Evolutionary conservation across 2,113 vertebrate genomes (phyloP).

Genomic region (Eudyptes chrysolophus): DNA sequence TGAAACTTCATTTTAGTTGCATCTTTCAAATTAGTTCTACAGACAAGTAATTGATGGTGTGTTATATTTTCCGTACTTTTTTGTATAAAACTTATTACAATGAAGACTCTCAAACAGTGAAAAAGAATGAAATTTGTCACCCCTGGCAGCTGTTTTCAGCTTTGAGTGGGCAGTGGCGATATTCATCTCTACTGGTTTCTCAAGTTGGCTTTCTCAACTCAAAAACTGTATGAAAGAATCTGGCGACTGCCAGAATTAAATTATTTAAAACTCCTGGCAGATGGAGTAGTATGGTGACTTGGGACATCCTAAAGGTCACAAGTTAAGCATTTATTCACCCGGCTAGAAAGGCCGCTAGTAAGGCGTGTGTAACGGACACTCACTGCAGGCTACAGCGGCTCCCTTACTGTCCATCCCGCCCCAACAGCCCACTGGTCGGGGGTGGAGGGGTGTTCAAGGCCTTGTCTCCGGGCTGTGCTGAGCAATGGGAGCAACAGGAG

Average conservation of each 20-base stretch:
- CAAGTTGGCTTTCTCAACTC: background rate
- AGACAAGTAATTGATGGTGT: background rate
- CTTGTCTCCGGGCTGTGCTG: too few species aligned
- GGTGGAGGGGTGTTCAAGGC: too few species aligned
- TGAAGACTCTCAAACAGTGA: background rate
- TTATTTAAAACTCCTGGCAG: background rate
- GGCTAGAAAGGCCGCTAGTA: background rate
- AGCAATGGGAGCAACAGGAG: background rate
- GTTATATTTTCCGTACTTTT: background rate
- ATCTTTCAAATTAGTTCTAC: background rate
- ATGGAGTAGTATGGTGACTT: background rate
- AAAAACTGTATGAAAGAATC: background rate
- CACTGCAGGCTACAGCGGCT: rapidly evolving
- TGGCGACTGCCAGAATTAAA: background rate
- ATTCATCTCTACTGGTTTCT: background rate
- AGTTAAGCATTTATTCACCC: background rate
- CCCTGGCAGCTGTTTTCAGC: background rate
- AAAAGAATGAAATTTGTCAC: background rate
- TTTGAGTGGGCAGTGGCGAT: background rate
- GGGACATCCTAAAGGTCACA: background rate
- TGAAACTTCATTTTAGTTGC: background rate
- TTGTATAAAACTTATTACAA: background rate
- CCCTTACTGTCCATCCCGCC: background rate
- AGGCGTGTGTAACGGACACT: background rate
- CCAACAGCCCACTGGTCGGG: rapidly evolving